Evolutionary conservation across 1,140 invertebrate genomes (phyloP).

Genomic region (Drosophila yakuba): DNA sequence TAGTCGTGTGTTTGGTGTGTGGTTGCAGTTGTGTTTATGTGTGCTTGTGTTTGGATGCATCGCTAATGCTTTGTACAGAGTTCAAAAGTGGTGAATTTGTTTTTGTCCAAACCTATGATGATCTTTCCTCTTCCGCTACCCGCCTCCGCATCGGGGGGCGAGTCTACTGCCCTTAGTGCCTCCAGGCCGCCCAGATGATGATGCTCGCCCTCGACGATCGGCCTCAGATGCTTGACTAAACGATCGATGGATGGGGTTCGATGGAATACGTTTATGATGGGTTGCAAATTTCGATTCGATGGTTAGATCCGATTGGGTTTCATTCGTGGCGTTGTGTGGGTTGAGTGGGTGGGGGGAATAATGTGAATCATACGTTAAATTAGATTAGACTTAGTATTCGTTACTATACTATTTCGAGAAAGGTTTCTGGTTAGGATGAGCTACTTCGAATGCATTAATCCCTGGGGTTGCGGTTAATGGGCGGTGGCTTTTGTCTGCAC

Average conservation of each 20-base stretch:
- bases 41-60: slow-evolving; percentile 54
- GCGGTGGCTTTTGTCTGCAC: slow-evolving; percentile 29
- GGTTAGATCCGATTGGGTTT: slow-evolving; percentile 38
- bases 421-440: slow-evolving; percentile 58
- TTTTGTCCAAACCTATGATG: slow-evolving; percentile 84
- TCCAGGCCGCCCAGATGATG: slow-evolving; percentile 56
- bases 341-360: slow-evolving; percentile 22
- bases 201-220: slow-evolving; percentile 80
- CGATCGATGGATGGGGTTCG: slow-evolving; percentile 17
- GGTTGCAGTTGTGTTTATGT: slow-evolving; percentile 26
- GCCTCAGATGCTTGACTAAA: slow-evolving; percentile 77
- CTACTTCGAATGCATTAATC: slow-evolving; percentile 54
- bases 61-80: slow-evolving; percentile 62
- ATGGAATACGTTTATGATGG: slow-evolving; percentile 31
- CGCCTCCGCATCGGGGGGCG: slow-evolving; percentile 44
- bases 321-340: slow-evolving; percentile 27
- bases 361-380: slow-evolving; percentile 48
- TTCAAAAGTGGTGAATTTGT: slow-evolving; percentile 57
- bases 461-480: slow-evolving; percentile 37
- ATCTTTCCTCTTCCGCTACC: slow-evolving; percentile 75
- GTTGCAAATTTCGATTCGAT: slow-evolving; percentile 41
- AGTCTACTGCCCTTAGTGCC: slow-evolving; percentile 20
- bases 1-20: slow-evolving; percentile 29
- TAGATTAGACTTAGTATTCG: slow-evolving; percentile 47
- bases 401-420: slow-evolving; percentile 3